Base-by-base conservation (phyloP, 2,888 invertebrate species). In the Resseliella maxima region DNA sequence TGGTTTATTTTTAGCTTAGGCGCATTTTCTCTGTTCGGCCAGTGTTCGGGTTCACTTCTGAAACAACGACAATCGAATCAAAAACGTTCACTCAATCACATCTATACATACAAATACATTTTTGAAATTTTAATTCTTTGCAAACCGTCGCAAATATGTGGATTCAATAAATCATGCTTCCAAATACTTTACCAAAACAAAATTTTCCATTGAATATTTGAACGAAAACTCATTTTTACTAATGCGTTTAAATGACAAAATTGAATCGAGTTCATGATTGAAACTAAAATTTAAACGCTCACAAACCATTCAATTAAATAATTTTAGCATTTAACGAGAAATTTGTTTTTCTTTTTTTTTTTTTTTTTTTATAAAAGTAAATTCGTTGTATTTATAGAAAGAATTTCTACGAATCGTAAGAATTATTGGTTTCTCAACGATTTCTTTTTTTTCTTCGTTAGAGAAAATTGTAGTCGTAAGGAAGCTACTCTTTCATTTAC, bases 311-410 rank as follows among this genome's bases (percentile, higher is more conserved):
- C 10, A 15, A 15, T 72, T 31, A 35, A 31, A 72, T 72, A 72
- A 31, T 72, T 72, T 72, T 72, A 72, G 72, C 72, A 15, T 35
- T 31, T 72, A 72, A 31, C 72, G 15, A 31, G 72, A 15, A 72
- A 59, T 5, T 35, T 10, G 72, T 31, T 31, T 72, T 31, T 72
- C n/a, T n/a, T n/a, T n/a, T n/a, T n/a, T n/a, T n/a, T n/a, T n/a
- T n/a, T n/a, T n/a, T 72, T 2, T 72, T 31, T 72, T 72, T 72
- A 31, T 72, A 72, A 12, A 31, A 50, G 18, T 15, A 5, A 59
- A 24, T 59, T 3, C 21, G 24, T 41, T 12, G 27, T 59, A 59
- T 59, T 59, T 59, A 59, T 31, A 72, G 31, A 72, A 35, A 31
- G 27, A 12, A 31, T 59, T 59, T 15, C 59, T n/a, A 24, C 1